A percentile compares a stretch with the other conserved stretches of the same genome.
Conservation (phyloP, 2,113 vertebrate species). For the Alouatta palliata region DNA sequence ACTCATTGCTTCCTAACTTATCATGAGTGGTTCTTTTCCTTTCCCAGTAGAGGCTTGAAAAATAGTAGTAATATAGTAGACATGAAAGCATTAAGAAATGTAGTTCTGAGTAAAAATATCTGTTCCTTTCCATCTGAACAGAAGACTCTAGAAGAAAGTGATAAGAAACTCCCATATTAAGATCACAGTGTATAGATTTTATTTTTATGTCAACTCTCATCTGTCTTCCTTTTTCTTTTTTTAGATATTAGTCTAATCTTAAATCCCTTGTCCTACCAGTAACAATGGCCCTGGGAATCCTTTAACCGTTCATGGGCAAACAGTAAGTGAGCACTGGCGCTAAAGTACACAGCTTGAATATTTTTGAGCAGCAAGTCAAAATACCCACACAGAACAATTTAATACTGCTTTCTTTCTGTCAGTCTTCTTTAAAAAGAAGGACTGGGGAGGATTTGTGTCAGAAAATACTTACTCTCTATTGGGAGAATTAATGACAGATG, state of each 20-base stretch:
- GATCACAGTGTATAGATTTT: neutral
- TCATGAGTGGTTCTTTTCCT: neutral
- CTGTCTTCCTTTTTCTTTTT: neutral
- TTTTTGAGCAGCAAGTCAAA: neutral
- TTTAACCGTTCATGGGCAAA: neutral
- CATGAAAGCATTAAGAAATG: neutral
- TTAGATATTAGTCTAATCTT: neutral
- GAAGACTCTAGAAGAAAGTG: neutral
- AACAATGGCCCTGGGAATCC: neutral
- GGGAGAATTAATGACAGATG: neutral
- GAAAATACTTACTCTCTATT: neutral
- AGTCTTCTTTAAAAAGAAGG: neutral
- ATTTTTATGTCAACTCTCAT: slow-evolving; percentile 34
- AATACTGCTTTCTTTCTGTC: neutral
- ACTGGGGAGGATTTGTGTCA: neutral
- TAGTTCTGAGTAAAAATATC: neutral
- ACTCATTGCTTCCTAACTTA: slow-evolving; percentile 21
- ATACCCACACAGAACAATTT: neutral
- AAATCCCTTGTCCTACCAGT: neutral
- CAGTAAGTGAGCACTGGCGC: neutral
- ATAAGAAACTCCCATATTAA: neutral
- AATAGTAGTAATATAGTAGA: neutral
- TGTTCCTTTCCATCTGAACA: neutral
- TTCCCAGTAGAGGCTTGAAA: neutral
- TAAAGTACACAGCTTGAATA: neutral